Base-by-base conservation (phyloP, 2,888 invertebrate genomes). In the Thymelicus sylvestris region DNA sequence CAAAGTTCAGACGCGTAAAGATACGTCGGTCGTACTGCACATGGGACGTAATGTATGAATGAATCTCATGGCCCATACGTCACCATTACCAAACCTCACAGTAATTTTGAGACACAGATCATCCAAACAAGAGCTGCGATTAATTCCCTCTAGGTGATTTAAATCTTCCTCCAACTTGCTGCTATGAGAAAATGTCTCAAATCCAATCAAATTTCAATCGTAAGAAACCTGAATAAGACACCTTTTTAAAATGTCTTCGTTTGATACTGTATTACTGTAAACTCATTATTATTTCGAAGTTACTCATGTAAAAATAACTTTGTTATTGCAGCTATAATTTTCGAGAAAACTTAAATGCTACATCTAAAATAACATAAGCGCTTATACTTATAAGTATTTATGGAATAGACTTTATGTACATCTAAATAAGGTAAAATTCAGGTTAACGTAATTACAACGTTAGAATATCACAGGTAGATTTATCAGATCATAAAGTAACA, bases 71-170 rank as follows among this genome's bases (percentile, higher is more conserved):
- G 7, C 24, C 57, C 63, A 57, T 63, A 68, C 57, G 63, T 68
- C 67, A 67, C 52, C 61, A 61, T 67, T 67, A 67, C 50, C 41
- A 24, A 44, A 8, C 44, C 2, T 44, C 12, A 12, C 44, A 44
- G 44, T 38, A 68, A 19, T 63, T 63, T 64, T 59, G 57, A 68
- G 50, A 38, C 39, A 50, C 64, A 39, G 69, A 69, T 69, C 69
- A 69, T 31, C 64, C 64, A 50, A 59, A 69, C 64, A 70, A 70
- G 65, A 70, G 69, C 24, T 48, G 59, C 64, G 64, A 64, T 70
- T 70, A 65, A 64, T 70, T 65, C 64, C 47, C 59, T 19, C 57
- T 12, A n/a, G 59, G 69, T 70, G 69, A 70, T 70, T 70, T 70
- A 70, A 70, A 50, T 70, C 64, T 70, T 70, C 62, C 64, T 50